Percentiles rank a stretch among this genome's conserved stretches.
These are phyloP conservation scores for Pristionchus pacificus DNA, from an alignment of 1,140 invertebrate species.

Conservation along the genomic window DNA sequence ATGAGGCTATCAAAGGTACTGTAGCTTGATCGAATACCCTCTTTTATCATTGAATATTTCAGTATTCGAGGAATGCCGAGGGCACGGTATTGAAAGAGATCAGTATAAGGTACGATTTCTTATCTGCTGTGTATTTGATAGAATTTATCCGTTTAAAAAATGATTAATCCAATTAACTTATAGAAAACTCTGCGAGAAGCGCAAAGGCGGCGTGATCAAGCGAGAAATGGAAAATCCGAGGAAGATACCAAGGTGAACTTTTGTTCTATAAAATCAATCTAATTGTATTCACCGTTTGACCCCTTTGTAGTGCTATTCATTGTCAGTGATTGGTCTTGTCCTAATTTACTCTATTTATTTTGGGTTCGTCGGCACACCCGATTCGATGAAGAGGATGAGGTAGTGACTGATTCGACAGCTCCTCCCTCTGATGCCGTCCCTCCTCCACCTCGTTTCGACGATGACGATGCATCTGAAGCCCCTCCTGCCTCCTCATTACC, in stretches of 20 bases:
- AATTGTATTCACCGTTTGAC: no score
- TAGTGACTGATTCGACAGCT: no score
- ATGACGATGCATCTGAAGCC: no score
- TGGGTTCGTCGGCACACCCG: no score
- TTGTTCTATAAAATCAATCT: not conserved
- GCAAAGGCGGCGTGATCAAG: not conserved
- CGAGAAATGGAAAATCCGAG: not conserved
- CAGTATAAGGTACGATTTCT: conserved; percentile 22
- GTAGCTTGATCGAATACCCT: not conserved
- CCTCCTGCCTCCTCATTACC: no score
- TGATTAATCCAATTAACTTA: not conserved
- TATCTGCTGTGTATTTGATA: no score
- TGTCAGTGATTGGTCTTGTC: no score
- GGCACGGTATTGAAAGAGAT: conserved; percentile 24
- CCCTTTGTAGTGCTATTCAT: no score
- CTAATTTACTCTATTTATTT: no score
- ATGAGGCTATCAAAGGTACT: conserved; percentile 17
- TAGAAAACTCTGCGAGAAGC: not conserved
- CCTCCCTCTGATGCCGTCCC: no score
- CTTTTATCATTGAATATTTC: conserved; percentile 1
- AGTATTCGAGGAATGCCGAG: conserved; percentile 28
- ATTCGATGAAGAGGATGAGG: no score
- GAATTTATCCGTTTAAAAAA: not conserved
- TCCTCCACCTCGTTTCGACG: no score
- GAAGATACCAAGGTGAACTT: not conserved